Percentiles rank a stretch among this genome's conserved stretches.
Evolutionary conservation across 2,797 vertebrate genomes (phyloP).

Genomic region (Poecilia velifera): DNA sequence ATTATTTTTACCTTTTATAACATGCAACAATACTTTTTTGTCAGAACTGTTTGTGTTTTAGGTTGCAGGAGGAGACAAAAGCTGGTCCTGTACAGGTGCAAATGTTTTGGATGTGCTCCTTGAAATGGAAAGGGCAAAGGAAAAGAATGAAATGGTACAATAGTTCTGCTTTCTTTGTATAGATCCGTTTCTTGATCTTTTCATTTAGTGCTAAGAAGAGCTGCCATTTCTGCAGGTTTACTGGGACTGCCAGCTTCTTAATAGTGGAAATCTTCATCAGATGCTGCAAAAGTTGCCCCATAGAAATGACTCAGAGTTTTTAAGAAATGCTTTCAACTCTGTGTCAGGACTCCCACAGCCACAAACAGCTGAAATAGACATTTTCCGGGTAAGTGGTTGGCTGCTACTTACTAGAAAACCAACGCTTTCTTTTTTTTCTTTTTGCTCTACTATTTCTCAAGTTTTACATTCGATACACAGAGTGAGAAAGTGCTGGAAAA

Average conservation of each 20-base stretch:
- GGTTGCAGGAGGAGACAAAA: conserved; percentile 61
- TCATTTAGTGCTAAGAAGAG: conserved; percentile 1
- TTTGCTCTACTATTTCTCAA: background rate
- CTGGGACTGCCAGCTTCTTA: conserved; percentile 81
- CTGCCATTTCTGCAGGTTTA: conserved; percentile 64
- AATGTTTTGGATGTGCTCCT: conserved; percentile 75
- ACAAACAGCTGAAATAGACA: background rate
- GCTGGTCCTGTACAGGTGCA: conserved; percentile 68
- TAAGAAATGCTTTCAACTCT: conserved; percentile 7
- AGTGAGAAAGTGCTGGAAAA: background rate
- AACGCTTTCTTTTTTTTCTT: too few relatives aligned
- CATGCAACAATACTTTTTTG: background rate
- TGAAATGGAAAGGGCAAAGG: conserved; percentile 73
- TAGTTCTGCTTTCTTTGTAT: background rate
- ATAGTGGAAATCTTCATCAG: conserved; percentile 48
- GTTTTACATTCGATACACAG: conserved; percentile 20
- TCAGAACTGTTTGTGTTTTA: conserved; percentile 41
- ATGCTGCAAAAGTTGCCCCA: conserved; percentile 12
- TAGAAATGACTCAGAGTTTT: conserved; percentile 11
- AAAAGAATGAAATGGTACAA: conserved; percentile 71
- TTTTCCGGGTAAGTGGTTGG: conserved; percentile 30
- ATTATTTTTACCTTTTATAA: background rate
- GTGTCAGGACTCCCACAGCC: background rate
- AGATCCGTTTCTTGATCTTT: conserved; percentile 7
- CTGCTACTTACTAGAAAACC: background rate